A percentile compares a stretch with the other conserved stretches of the same genome.
Evolutionary conservation across 2,888 invertebrate species (phyloP).

Genomic region (Stenodema calcarata): DNA sequence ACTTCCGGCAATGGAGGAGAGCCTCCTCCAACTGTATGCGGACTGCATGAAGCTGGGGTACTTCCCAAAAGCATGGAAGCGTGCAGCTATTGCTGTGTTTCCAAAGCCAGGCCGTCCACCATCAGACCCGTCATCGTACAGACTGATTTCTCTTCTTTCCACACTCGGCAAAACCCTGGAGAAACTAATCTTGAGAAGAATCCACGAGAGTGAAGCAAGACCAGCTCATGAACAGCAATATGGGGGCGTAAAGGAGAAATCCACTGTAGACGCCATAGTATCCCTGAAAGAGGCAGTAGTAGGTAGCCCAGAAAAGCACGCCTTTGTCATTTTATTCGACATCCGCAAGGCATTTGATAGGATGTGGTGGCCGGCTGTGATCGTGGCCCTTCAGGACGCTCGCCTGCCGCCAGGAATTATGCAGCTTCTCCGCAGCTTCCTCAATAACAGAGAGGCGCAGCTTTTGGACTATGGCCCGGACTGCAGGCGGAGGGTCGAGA

Average conservation of each 20-base stretch:
- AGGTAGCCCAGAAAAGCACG: background rate
- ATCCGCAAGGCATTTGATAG: slow-evolving; percentile 21
- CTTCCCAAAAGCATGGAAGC: slow-evolving; percentile 14
- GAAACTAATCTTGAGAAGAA: background rate
- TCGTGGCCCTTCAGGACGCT: background rate
- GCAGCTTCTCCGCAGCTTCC: background rate
- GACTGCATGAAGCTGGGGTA: background rate
- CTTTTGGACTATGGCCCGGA: background rate
- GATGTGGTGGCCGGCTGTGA: slow-evolving; percentile 30
- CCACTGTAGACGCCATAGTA: no score
- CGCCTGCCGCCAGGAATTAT: background rate
- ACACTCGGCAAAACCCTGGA: background rate
- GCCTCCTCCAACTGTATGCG: background rate
- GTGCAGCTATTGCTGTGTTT: background rate
- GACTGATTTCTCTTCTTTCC: background rate
- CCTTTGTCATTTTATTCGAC: background rate
- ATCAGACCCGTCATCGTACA: background rate
- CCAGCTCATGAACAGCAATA: background rate
- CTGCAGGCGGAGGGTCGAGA: background rate
- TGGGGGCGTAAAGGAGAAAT: background rate
- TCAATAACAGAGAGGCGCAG: background rate
- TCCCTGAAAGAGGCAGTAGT: background rate
- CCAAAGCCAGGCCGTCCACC: background rate
- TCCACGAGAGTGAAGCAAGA: background rate
- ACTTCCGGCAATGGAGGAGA: background rate